A percentile compares a stretch with the other conserved stretches of the same genome.
Evolutionary conservation across 2,888 invertebrate species (phyloP).

Genomic region (Andricus quercusramuli): DNA sequence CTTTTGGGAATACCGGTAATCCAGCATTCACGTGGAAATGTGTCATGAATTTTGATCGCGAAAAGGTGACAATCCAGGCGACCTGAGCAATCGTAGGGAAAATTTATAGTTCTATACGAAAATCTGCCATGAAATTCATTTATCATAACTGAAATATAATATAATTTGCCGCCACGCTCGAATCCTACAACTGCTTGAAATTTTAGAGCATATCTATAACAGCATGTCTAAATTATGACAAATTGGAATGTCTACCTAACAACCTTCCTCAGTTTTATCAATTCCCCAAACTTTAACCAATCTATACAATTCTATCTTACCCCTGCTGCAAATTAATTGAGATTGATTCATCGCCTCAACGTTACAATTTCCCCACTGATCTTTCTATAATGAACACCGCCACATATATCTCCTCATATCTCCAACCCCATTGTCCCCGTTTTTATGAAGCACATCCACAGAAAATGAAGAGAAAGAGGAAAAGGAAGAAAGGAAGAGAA

Average conservation of each 20-base stretch:
- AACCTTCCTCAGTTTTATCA: neutral
- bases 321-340: neutral
- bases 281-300: neutral
- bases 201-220: too few species aligned
- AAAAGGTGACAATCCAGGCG: too few species aligned
- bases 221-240: neutral
- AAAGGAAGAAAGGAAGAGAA: neutral
- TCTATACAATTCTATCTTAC: neutral
- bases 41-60: too few species aligned
- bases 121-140: too few species aligned
- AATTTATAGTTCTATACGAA: too few species aligned
- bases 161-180: too few species aligned
- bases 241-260: neutral
- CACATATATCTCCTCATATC: neutral
- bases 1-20: too few species aligned
- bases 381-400: neutral
- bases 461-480: neutral
- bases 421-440: neutral
- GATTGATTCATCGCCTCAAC: neutral
- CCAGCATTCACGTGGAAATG: too few species aligned
- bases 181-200: too few species aligned
- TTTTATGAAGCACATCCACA: neutral
- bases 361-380: slow-evolving; percentile 28
- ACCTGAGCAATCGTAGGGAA: too few species aligned
- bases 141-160: too few species aligned